These are phyloP conservation scores for Amphiprion ocellaris DNA, from an alignment of 2,113 vertebrate genomes.

Conservation along the genomic window DNA sequence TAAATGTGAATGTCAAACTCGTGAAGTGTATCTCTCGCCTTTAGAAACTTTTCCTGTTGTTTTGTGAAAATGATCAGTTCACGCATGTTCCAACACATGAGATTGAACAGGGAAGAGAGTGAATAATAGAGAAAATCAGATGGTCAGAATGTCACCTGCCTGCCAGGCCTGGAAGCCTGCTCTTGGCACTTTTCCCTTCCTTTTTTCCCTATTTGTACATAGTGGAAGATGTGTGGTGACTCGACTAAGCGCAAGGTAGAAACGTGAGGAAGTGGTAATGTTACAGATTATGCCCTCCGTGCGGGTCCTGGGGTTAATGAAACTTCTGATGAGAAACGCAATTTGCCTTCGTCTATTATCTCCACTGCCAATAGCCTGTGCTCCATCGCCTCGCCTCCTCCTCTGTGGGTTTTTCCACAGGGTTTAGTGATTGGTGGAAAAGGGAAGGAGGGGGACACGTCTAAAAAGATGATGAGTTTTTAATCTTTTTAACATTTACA, in stretches of 20 bases:
- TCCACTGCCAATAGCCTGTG: conserved; percentile 77
- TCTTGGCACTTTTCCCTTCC: conserved; percentile 19
- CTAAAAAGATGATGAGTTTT: conserved; percentile 86
- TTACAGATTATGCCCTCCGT: conserved; percentile 85
- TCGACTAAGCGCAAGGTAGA: conserved; percentile 60
- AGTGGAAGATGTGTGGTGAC: conserved; percentile 71
- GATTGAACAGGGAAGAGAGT: conserved; percentile 24
- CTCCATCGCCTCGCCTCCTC: conserved; percentile 43
- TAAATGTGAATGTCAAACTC: conserved; percentile 18
- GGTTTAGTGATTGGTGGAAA: conserved; percentile 65
- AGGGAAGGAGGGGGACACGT: conserved; percentile 57
- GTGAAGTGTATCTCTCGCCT: conserved; percentile 14
- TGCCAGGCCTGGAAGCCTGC: conserved; percentile 28
- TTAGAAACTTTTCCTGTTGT: conserved; percentile 37
- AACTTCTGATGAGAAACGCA: conserved; percentile 87
- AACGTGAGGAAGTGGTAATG: conserved; percentile 86
- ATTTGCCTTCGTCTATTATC: conserved; percentile 86
- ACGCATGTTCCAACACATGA: conserved; percentile 7
- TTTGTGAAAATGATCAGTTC: conserved; percentile 32
- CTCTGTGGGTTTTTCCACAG: conserved; percentile 68
- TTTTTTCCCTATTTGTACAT: conserved; percentile 54
- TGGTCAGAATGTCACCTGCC: conserved; percentile 29
- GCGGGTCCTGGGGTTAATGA: conserved; percentile 86
- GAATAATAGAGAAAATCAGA: conserved; percentile 33
- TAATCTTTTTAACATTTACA: conserved; percentile 88